Evolutionary conservation across 2,113 vertebrate genomes (phyloP).

Genomic region (Ammodytes dubius): DNA sequence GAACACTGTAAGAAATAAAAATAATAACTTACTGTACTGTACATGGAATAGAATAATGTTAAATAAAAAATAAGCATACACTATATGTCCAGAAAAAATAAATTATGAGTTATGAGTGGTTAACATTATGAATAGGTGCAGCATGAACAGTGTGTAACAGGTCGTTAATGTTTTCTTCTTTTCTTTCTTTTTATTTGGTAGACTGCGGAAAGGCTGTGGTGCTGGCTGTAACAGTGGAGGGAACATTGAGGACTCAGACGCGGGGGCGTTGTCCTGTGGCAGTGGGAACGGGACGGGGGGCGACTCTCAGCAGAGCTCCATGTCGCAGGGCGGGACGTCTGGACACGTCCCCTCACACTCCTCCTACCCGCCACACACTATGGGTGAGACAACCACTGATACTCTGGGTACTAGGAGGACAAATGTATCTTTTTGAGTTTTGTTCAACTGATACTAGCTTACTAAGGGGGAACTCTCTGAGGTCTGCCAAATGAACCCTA

Average conservation of each 20-base stretch:
- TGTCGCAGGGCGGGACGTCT: constrained; percentile 85
- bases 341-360: constrained; percentile 88
- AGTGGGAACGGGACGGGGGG: constrained; percentile 87
- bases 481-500: neutral
- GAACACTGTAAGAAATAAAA: too few relatives aligned
- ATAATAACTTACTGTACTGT: too few relatives aligned
- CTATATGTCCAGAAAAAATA: too few relatives aligned
- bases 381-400: constrained; percentile 83
- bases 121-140: too few relatives aligned
- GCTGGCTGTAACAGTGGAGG: constrained; percentile 98
- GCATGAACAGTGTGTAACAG: too few relatives aligned
- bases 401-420: too few relatives aligned
- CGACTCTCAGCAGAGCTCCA: constrained; percentile 90
- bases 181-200: constrained; percentile 53
- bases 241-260: constrained; percentile 96
- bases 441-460: neutral
- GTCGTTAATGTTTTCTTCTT: neutral
- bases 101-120: too few relatives aligned
- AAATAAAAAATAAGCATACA: too few relatives aligned
- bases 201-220: constrained; percentile 96
- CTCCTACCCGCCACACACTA: constrained; percentile 86
- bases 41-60: neutral
- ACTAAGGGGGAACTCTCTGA: too few relatives aligned
- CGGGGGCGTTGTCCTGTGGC: constrained; percentile 90
- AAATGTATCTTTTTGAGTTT: neutral